Evolutionary conservation across 2,888 invertebrate genomes (phyloP), one percentile per base, ranked within the genome.

Genomic region (Drosophila gaucha): DNA sequence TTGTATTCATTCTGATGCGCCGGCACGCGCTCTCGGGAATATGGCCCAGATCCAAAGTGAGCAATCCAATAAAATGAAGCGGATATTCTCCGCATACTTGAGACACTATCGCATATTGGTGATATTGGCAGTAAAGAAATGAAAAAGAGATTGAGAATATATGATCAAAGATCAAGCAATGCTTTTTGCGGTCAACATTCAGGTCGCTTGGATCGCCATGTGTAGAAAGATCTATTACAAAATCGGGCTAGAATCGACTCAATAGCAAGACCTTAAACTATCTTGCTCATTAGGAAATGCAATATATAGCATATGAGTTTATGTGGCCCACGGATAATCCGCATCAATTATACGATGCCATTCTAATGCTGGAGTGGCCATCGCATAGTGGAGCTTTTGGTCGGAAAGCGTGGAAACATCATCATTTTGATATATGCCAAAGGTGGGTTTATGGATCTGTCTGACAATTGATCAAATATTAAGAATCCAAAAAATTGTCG

Each of bases 21-120:
- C 35, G 49, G n/a, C 35, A 49, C 14, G 49, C 35, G 26, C 49
- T 26, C 18, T 16, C 35, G 12, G 35, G 5, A 49, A 49, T 0
- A n/a, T 49, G 49, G 35, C 49, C 0, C 35, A 49, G 35, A 12
- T 49, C 24, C 49, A 49, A n/a, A 49, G 49, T n/a, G 49, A 49
- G 12, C 49, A 49, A 35, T 35, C 49, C n/a, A 49, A 36, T 2
- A 35, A 49, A n/a, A 36, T 36, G 49, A 49, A 49, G 26, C 35
- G 26, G 9, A 36, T 49, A 26, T 49, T 36, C 18, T 49, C 35
- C 8, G 5, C 18, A 0, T 26, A 49, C 18, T n/a, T 49, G 49
- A 26, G 26, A 1, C 26, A 36, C n/a, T 49, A 36, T 9, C 49
- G 49, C 18, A 49, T 49, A n/a, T 18, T 49, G 26, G 49, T 36